phyloP scores from a whole-genome alignment of 2,888 invertebrate genomes.

The Drosophila phalerata region DNA sequence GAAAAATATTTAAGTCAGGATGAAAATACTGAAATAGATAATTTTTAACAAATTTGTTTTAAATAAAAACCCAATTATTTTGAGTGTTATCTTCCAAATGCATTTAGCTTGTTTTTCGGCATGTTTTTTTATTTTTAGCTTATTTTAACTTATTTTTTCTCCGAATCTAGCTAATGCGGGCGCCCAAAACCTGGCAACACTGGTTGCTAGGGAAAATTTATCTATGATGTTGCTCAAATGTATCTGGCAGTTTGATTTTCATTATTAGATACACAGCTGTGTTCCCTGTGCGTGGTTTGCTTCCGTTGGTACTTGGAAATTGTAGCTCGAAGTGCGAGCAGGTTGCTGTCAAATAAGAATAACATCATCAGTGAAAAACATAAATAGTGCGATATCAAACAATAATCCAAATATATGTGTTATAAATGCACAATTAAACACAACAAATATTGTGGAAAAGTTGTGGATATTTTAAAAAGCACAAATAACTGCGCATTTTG shows the following conservation, averaged over 20 bases:
- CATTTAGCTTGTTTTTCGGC: no score
- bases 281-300: constrained; percentile 47
- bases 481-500: constrained; percentile 20
- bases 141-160: no score
- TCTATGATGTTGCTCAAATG: constrained; percentile 55
- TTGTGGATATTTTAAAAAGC: no score
- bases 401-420: not conserved
- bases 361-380: constrained; percentile 7
- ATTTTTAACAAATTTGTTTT: no score
- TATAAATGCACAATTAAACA: not conserved
- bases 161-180: no score
- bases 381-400: constrained; percentile 1
- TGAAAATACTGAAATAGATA: no score
- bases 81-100: no score
- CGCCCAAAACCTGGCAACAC: no score
- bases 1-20: no score
- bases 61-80: no score
- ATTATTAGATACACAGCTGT: constrained; percentile 78
- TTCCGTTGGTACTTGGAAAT: constrained; percentile 46
- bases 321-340: constrained; percentile 53
- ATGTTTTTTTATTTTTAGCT: no score
- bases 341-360: constrained; percentile 68
- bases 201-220: constrained; percentile 57
- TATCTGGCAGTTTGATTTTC: constrained; percentile 67
- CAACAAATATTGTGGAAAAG: not conserved